Evolutionary conservation across 2,888 invertebrate genomes (phyloP), one percentile per base, ranked within the genome.

Genomic region (Clunio marinus): DNA sequence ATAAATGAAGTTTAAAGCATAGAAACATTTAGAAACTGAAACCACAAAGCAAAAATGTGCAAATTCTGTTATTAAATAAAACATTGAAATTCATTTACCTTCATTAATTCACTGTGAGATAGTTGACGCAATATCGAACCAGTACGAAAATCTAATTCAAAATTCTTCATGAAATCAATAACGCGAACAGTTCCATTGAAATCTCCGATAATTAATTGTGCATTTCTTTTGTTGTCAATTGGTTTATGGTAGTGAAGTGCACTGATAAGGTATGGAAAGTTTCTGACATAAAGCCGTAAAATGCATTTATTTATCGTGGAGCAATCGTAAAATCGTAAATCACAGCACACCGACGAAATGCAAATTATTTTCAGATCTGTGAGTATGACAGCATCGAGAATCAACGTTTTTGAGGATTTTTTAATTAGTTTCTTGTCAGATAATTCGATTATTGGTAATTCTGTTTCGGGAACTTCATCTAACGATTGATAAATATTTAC

Each of bases 281-380:
- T 87, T 0, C 84, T 83, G 71, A 93, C 85, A 71, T 87, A 81
- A 68, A 89, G 82, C 72, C 88, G 82, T 51, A 89, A 79, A 45
- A 86, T 85, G 76, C 91, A 91, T 68, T 87, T 88, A 69, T 84
- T 84, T 4, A 87, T 88, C 20, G 86, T 85, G 57, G 86, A 86
- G 10, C 51, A 5, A 75, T 92, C 91, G 75, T 92, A 93, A 77
- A 93, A 90, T 71, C 88, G 83, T 55, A 93, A 78, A 75, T 91
- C 91, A 15, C 88, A 80, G 77, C 91, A 89, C 0, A 89, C 86
- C 15, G 91, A 88, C 69, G 88, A 84, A 10, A 89, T 86, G 70
- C 88, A 89, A 17, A 93, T 80, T 73, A 91, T 85, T 76, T 86
- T 86, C 63, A 91, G 86, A 75, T 91, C 90, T 0, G 91, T 87